These are phyloP conservation scores for Rotaria socialis DNA, from an alignment of 2,888 invertebrate species.

Conservation along the genomic window DNA sequence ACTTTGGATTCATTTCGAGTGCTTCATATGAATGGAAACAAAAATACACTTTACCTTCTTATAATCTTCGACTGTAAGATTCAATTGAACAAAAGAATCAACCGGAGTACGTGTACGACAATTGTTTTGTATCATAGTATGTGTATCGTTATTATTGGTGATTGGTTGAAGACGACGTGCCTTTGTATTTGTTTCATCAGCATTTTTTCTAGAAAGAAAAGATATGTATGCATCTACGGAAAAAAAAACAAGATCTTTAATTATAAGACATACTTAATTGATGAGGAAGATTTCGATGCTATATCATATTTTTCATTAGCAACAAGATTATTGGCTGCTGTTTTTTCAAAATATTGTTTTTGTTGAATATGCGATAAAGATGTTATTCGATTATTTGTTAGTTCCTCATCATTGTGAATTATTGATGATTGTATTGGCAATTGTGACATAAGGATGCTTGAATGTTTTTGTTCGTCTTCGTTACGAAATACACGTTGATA, in stretches of 20 bases:
- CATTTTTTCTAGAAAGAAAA: not conserved
- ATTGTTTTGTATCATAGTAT: not conserved
- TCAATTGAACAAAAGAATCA: not conserved
- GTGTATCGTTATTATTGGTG: not conserved
- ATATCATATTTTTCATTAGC: not conserved
- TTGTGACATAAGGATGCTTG: not conserved
- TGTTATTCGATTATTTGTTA: not conserved
- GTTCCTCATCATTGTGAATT: conserved; percentile 7
- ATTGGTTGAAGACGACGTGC: not conserved
- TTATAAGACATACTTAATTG: not conserved
- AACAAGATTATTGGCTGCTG: not conserved
- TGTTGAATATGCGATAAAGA: not conserved
- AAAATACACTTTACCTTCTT: not conserved
- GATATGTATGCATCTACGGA: no score
- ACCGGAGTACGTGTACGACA: not conserved
- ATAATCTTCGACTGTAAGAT: not conserved
- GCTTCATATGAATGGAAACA: no score
- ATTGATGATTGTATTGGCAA: conserved; percentile 12
- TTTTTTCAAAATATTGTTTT: not conserved
- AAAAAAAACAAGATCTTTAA: not conserved
- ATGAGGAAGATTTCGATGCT: not conserved
- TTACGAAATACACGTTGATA: not conserved
- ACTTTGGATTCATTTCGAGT: not conserved
- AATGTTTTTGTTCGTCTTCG: not conserved
- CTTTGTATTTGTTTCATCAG: not conserved